Evolutionary conservation across 2,113 vertebrate species (phyloP).

Genomic region (Cichladusa arquata): DNA sequence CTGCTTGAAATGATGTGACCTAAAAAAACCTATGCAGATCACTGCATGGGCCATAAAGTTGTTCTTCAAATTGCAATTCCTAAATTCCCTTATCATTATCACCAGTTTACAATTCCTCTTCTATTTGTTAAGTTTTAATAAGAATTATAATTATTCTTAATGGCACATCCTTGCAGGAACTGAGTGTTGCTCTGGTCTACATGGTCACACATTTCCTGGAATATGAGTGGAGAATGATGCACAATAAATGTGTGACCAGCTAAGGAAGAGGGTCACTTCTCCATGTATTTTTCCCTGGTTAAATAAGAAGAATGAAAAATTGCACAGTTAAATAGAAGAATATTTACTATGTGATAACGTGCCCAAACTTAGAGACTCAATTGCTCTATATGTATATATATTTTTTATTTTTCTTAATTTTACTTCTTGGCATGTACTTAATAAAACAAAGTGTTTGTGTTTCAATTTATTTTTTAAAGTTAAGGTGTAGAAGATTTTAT

Average conservation of each 20-base stretch:
- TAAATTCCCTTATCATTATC: not conserved
- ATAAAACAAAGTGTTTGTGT: not conserved
- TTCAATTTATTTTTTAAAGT: not conserved
- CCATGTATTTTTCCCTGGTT: not conserved
- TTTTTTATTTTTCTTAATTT: not conserved
- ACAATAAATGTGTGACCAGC: not conserved
- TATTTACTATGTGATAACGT: not conserved
- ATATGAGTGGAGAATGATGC: not conserved
- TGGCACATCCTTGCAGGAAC: not conserved
- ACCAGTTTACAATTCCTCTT: not conserved
- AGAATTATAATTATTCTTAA: not conserved
- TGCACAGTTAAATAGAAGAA: not conserved
- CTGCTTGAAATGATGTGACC: not conserved
- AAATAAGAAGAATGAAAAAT: not conserved
- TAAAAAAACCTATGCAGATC: not conserved
- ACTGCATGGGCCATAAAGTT: no score
- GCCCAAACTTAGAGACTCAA: not conserved
- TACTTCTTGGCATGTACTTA: not conserved
- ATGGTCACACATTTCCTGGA: not conserved
- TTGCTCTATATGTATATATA: not conserved
- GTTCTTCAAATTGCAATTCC: not conserved
- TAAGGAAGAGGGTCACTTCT: not conserved
- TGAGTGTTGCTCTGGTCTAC: not conserved
- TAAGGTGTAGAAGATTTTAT: not conserved
- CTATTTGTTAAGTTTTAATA: not conserved